Percentiles rank a stretch among this genome's conserved stretches.
Conservation (phyloP, 2,113 vertebrate genomes). For the Oncorhynchus kisutch region DNA sequence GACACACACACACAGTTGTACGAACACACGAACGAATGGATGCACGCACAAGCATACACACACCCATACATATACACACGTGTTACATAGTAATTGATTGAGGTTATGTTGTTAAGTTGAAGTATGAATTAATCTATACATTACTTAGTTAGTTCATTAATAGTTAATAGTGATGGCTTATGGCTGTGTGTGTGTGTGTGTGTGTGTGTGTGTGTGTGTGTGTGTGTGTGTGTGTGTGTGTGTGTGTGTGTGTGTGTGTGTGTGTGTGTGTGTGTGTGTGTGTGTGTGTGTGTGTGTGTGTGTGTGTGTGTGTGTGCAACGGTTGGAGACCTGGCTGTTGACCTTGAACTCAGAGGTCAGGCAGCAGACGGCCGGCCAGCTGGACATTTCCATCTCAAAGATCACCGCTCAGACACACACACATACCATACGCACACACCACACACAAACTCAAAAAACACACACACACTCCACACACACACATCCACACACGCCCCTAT, state of each 20-base stretch:
- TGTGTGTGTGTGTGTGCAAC: constrained; percentile 22
- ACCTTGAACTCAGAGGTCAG: constrained; percentile 93
- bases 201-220: background rate
- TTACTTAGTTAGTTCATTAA: constrained; percentile 66
- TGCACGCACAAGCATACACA: background rate
- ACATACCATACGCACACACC: constrained; percentile 9
- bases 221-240: constrained; percentile 12
- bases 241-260: background rate
- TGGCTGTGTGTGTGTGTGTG: too few relatives aligned
- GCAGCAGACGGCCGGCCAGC: constrained; percentile 96
- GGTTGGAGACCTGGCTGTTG: constrained; percentile 82
- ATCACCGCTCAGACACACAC: constrained; percentile 54
- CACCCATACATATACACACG: background rate
- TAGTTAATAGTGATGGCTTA: too few relatives aligned
- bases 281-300: constrained; percentile 13
- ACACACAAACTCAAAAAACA: constrained; percentile 13
- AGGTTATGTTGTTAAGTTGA: constrained; percentile 44
- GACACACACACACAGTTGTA: constrained; percentile 45
- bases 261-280: constrained; percentile 19
- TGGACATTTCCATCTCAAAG: constrained; percentile 99
- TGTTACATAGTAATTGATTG: constrained; percentile 40
- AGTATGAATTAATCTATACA: constrained; percentile 63
- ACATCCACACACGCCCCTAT: constrained; percentile 24
- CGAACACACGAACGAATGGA: constrained; percentile 20
- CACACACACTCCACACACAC: constrained; percentile 13